Evolutionary conservation across 2,113 vertebrate genomes (phyloP), one percentile per base, ranked within the genome.

Genomic region (Anhinga anhinga): DNA sequence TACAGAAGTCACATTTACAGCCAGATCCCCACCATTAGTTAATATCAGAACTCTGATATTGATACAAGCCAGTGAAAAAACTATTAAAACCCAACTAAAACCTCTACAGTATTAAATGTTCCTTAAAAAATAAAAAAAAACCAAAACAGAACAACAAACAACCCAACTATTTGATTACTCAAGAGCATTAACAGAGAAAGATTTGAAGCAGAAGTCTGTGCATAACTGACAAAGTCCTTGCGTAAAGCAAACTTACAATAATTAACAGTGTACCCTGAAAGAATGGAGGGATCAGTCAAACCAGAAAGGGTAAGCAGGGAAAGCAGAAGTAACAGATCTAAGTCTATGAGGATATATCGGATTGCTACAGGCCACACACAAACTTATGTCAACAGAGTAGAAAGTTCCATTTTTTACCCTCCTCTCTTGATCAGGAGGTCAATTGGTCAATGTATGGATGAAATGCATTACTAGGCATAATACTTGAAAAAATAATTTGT

Each of bases 21-120:
- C 87, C 61, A 84, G 53, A 91, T 50, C 70, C 50, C 80, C 78
- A 91, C 65, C 40, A 40, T 40, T 45, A 80, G 49, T 69, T 88
- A 82, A 67, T 79, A 94, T 19, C 65, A 85, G 81, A 95, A 85
- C 58, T 50, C 83, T 62, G 85, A 74, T 81, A 89, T 6, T 88
- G 63, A 92, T 73, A 47, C 1, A 11, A 94, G 70, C 58, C 83
- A 87, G 91, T 79, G 61, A 42, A 81, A 82, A 90, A 93, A 89
- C 92, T 71, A 86, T 53, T 67, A 69, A 89, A 67, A 17, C 55
- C 36, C 79, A 80, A 69, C 56, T 91, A 71, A 88, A 96, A 84
- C 62, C 34, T 95, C 86, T 85, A 94, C 86, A 85, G 78, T 82
- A 94, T 84, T 96, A 86, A 92, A 89, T 25, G n/a, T 40, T 91